These are phyloP conservation scores for Ptilorrhoa leucosticta DNA, from an alignment of 2,113 vertebrate genomes.

Conservation along the genomic window DNA sequence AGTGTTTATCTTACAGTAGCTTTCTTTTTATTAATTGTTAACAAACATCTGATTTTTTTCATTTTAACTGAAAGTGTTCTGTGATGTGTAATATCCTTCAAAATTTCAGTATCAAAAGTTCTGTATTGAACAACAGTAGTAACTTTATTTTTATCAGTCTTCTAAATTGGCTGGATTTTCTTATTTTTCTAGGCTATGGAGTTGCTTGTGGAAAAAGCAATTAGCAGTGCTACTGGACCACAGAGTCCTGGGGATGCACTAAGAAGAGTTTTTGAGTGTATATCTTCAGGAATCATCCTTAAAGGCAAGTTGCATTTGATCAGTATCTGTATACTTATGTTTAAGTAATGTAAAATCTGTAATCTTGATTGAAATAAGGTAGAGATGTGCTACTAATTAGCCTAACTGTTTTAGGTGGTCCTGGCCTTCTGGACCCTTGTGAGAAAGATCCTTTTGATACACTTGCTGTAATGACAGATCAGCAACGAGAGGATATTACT, in stretches of 20 bases:
- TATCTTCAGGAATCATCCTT: constrained; percentile 94
- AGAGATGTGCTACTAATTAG: neutral
- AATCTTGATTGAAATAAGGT: neutral
- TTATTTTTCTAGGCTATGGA: constrained; percentile 87
- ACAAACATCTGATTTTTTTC: neutral
- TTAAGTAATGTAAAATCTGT: neutral
- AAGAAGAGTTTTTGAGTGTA: constrained; percentile 94
- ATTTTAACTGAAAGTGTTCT: neutral
- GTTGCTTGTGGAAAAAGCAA: constrained; percentile 94
- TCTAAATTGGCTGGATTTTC: neutral
- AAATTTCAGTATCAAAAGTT: neutral
- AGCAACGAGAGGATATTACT: constrained; percentile 94
- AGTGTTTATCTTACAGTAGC: neutral
- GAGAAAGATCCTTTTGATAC: constrained; percentile 95
- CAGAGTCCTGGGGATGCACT: constrained; percentile 94
- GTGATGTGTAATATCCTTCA: neutral
- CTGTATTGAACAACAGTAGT: neutral
- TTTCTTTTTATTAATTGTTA: neutral
- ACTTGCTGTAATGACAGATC: constrained; percentile 85
- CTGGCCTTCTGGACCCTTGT: constrained; percentile 92
- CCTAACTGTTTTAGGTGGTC: constrained; percentile 78
- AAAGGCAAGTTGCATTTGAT: constrained; percentile 75
- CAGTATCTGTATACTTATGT: neutral
- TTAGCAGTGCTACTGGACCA: constrained; percentile 91
- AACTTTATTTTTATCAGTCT: neutral